phyloP scores from a whole-genome alignment of 2,888 invertebrate species.

The Lepidochrysops patricia region DNA sequence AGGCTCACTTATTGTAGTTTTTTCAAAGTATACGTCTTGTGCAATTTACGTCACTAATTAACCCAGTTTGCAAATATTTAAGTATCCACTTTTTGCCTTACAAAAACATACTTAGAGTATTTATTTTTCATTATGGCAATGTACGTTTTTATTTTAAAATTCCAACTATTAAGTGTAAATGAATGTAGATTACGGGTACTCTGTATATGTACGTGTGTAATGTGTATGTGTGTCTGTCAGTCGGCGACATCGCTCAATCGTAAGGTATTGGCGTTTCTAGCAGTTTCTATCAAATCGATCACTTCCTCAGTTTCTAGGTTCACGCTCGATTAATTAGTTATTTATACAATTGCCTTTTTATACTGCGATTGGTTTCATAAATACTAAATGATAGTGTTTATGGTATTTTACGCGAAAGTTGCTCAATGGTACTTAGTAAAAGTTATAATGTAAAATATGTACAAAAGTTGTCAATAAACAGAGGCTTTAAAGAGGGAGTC shows the following conservation, averaged over 20 bases:
- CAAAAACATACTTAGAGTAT: neutral
- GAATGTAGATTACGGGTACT: neutral
- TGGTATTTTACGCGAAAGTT: too few species aligned
- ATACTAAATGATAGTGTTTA: neutral
- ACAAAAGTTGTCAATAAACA: too few species aligned
- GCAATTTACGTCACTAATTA: neutral
- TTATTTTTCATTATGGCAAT: neutral
- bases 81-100: neutral
- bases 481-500: too few species aligned
- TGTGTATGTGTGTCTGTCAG: neutral
- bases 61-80: neutral
- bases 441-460: too few species aligned
- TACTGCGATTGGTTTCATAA: neutral
- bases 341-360: neutral
- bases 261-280: neutral
- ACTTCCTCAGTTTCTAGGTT: slow-evolving; percentile 8
- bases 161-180: neutral
- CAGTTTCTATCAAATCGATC: slow-evolving; percentile 6
- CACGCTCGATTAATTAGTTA: neutral
- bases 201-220: neutral
- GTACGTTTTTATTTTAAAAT: neutral
- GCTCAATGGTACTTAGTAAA: too few species aligned
- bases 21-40: neutral
- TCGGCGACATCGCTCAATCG: neutral
- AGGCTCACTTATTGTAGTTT: too few species aligned